Conservation (phyloP, 2,113 vertebrate genomes). For the Epinephelus moara region DNA sequence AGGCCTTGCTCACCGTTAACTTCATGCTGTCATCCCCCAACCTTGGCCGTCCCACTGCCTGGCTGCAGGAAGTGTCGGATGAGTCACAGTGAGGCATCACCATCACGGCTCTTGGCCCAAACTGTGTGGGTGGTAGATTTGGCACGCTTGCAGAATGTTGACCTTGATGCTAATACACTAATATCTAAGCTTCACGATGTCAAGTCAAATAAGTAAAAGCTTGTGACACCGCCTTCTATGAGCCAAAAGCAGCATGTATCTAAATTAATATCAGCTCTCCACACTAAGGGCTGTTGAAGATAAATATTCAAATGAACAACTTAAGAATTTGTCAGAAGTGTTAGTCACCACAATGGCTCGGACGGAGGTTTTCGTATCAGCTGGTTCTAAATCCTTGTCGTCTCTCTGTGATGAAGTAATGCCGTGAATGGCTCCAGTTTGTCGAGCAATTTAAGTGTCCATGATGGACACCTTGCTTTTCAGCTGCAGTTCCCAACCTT, state of each 20-base stretch:
- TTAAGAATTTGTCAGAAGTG: not conserved
- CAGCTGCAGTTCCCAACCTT: not conserved
- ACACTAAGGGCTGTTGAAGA: not conserved
- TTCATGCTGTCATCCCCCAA: constrained; percentile 48
- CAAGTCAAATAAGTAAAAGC: constrained; percentile 26
- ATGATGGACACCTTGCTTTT: constrained; percentile 14
- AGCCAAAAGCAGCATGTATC: constrained; percentile 24
- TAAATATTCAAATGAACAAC: constrained; percentile 10
- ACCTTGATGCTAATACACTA: constrained; percentile 49
- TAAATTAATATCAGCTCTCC: constrained; percentile 10
- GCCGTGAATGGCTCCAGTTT: not conserved
- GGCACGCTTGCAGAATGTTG: constrained; percentile 42
- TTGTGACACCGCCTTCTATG: not conserved
- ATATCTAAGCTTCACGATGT: constrained; percentile 37
- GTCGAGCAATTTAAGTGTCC: not conserved
- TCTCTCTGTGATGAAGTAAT: not conserved
- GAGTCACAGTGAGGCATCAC: constrained; percentile 52
- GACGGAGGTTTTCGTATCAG: not conserved
- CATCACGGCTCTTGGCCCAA: not conserved
- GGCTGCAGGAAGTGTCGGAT: constrained; percentile 50
- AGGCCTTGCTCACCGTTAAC: constrained; percentile 40
- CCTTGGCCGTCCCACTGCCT: constrained; percentile 21
- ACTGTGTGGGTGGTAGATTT: constrained; percentile 33
- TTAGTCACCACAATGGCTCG: not conserved
- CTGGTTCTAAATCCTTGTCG: not conserved